phyloP scores from a whole-genome alignment of 2,113 vertebrate species.

The Pygoscelis adeliae region DNA sequence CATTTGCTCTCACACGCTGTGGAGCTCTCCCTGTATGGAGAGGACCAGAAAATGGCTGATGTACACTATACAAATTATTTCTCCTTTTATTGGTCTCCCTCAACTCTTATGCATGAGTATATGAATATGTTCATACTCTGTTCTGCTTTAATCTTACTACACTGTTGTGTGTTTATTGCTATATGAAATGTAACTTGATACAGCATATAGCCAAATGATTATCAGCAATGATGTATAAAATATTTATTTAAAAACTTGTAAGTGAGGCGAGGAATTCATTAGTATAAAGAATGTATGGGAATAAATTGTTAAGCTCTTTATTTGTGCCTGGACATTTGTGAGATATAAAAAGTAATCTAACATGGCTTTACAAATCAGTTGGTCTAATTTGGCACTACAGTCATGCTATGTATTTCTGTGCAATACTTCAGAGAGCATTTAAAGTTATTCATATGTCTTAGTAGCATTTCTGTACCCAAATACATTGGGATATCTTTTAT shows the following conservation, averaged over 20 bases:
- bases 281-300: not conserved
- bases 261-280: not conserved
- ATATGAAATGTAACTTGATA: not conserved
- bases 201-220: not conserved
- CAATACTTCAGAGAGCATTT: not conserved
- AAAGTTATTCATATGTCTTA: not conserved
- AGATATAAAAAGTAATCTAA: not conserved
- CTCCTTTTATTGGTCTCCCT: not conserved
- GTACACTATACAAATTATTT: not conserved
- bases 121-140: not conserved
- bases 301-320: not conserved
- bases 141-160: not conserved
- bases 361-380: not conserved
- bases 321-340: not conserved
- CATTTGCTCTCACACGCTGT: not conserved
- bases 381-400: not conserved
- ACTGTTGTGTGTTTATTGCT: not conserved
- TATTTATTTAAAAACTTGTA: not conserved
- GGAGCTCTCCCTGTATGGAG: not conserved
- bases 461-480: not conserved
- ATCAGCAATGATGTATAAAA: not conserved
- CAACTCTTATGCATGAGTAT: not conserved
- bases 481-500: not conserved
- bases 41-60: not conserved
- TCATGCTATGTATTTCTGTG: not conserved